Evolutionary conservation across 2,888 invertebrate species (phyloP), one percentile per base, ranked within the genome.

Genomic region (Aproaerema taeniolella): DNA sequence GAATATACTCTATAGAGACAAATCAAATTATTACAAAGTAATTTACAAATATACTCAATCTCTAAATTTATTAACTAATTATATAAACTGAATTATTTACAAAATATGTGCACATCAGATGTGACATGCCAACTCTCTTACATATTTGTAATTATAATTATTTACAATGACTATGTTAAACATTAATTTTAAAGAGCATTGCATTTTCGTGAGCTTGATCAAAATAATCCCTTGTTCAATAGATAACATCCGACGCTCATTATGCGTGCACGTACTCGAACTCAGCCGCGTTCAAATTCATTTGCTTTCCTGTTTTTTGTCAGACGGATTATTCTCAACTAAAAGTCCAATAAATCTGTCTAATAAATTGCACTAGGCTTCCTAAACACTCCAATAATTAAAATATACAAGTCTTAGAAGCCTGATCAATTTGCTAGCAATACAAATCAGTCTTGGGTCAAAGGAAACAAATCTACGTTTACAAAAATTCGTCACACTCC

Each of bases 101-200:
- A 87, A 65, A 74, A 70, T 74, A 78, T 67, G 71, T 73, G 63
- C 77, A 72, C 79, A 64, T 69, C 76, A 50, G 50, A 61, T 51
- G 61, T 58, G 72, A 76, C 73, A 59, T 67, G 74, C 61, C 65
- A 66, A 63, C 65, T 67, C 65, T 65, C 77, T 74, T 74, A 80
- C 67, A 72, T 63, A 73, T 69, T 71, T 73, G 70, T 78, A 76
- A 65, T 35, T 20, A n/a, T n/a, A 20, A 20, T 67, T 87, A 87
- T 87, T 75, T 87, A 87, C 86, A 87, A 72, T 83, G 77, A 85
- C 85, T 86, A 83, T 72, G 68, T 72, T 71, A 72, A 73, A 80
- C 67, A 76, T 70, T 76, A 70, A 72, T 71, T 63, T 60, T 53
- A 72, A 76, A 75, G 82, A 85, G 82, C 82, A 83, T 86, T 83